A percentile compares a stretch with the other conserved stretches of the same genome.
Evolutionary conservation across 2,113 vertebrate species (phyloP).

Genomic region (Oryzias woworae): DNA sequence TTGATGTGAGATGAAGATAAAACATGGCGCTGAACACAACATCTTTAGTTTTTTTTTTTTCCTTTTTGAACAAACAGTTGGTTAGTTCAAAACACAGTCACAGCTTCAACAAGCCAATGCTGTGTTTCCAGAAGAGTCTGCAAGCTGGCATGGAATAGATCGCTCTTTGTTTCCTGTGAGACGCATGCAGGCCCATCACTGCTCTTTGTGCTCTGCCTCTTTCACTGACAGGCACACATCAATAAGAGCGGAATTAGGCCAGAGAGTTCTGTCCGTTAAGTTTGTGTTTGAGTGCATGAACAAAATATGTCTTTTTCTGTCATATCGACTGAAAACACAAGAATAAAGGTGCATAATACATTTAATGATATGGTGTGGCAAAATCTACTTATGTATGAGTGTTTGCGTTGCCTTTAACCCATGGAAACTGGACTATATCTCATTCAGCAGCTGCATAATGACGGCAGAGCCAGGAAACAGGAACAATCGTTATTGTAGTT

Average conservation of each 20-base stretch:
- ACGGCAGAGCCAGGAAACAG: conserved; percentile 66
- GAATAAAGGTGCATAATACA: neutral
- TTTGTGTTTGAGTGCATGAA: conserved; percentile 19
- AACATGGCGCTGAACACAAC: conserved; percentile 41
- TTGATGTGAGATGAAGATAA: too few relatives aligned
- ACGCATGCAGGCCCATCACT: conserved; percentile 58
- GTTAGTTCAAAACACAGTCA: conserved; percentile 59
- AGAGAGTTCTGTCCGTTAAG: conserved; percentile 59
- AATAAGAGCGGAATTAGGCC: conserved; percentile 71
- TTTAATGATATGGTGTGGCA: conserved; percentile 12
- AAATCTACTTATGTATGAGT: conserved; percentile 4
- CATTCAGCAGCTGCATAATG: conserved; percentile 61
- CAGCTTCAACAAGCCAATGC: conserved; percentile 57
- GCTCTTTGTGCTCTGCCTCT: conserved; percentile 60
- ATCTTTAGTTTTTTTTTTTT: conserved; percentile 46
- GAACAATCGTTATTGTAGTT: conserved; percentile 71
- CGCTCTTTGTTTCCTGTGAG: conserved; percentile 63
- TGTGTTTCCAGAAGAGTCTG: conserved; percentile 67
- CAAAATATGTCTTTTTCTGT: conserved; percentile 28
- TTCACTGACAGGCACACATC: conserved; percentile 71
- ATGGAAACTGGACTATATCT: conserved; percentile 58
- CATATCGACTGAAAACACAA: conserved; percentile 10
- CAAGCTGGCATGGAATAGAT: conserved; percentile 59
- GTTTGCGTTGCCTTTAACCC: conserved; percentile 24
- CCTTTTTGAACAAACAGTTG: conserved; percentile 57